These are phyloP conservation scores for Amblyjoppa fuscipennis DNA, from an alignment of 2,888 invertebrate species.

Conservation along the genomic window DNA sequence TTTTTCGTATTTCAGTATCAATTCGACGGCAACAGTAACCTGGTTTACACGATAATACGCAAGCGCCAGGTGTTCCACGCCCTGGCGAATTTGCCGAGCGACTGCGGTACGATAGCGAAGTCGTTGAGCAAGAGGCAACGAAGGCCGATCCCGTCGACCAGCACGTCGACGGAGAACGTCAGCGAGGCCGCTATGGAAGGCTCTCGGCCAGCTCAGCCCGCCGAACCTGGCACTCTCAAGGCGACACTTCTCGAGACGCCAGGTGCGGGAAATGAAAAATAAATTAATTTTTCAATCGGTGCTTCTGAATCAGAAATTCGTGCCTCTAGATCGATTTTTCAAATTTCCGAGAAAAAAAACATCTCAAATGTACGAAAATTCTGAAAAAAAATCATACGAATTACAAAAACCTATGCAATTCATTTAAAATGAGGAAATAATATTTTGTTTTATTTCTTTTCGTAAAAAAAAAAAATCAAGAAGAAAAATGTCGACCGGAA, in stretches of 20 bases:
- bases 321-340: too few relatives aligned
- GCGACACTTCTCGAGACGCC: slow-evolving; percentile 97
- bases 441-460: too few relatives aligned
- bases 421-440: too few relatives aligned
- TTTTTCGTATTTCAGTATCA: slow-evolving; percentile 78
- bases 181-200: slow-evolving; percentile 92
- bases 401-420: too few relatives aligned
- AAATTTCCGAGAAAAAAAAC: too few relatives aligned
- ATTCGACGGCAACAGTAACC: slow-evolving; percentile 95
- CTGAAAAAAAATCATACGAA: too few relatives aligned
- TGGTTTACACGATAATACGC: slow-evolving; percentile 99
- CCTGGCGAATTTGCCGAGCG: slow-evolving; percentile 98
- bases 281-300: too few relatives aligned
- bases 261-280: slow-evolving; percentile 84
- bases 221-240: slow-evolving; percentile 96
- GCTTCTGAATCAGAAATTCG: too few relatives aligned
- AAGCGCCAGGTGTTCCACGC: slow-evolving; percentile 99
- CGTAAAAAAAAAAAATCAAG: background rate
- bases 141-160: slow-evolving; percentile 82
- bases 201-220: slow-evolving; percentile 93
- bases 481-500: background rate
- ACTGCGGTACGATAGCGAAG: slow-evolving; percentile 95
- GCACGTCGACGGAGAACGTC: slow-evolving; percentile 86
- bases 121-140: slow-evolving; percentile 88
- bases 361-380: too few relatives aligned